Evolutionary conservation across 2,888 invertebrate genomes (phyloP), one percentile per base, ranked within the genome.

Genomic region (Cheilosia grossa): DNA sequence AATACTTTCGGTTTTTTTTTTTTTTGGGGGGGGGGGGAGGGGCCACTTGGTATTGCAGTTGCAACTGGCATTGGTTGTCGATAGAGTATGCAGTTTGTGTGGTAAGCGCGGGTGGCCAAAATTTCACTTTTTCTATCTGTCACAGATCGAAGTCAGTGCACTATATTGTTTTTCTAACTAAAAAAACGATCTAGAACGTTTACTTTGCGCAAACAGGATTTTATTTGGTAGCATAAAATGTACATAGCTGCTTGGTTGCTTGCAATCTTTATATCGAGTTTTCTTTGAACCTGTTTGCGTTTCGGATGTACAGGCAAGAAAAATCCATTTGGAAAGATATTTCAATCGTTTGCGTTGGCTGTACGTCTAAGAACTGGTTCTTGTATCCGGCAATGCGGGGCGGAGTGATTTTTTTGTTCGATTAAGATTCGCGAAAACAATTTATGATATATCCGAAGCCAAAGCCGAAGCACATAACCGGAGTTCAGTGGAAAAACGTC

Each of bases 381-480:
- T 74, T 59, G 80, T 69, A 80, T 83, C 83, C 83, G 79, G 80
- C 69, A 79, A 56, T 9, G 54, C 70, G 49, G 72, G 70, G 82
- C 49, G 70, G 78, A 66, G 51, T 53, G 47, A 10, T 37, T 64
- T 59, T 44, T 37, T 49, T n/a, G n/a, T 70, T 75, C 40, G 7
- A 30, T 53, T 64, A 59, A 59, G 37, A n/a, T 64, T 33, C 47
- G 69, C 54, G 33, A 70, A 64, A 67, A 30, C 42, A 69, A 78
- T 59, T 59, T 64, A 63, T 54, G 54, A 63, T 21, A 42, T 4
- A 56, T 33, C 33, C 27, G 7, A 21, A 21, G 21, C 33, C 27
- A 2, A n/a, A 27, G 27, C 42, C 27, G 9, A n/a, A 19, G 47
- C 47, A 49, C 19, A 49, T 61, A 64, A 54, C 49, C 58, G 77